Evolutionary conservation across 2,113 vertebrate genomes (phyloP), one percentile per base, ranked within the genome.

Genomic region (Conger conger): DNA sequence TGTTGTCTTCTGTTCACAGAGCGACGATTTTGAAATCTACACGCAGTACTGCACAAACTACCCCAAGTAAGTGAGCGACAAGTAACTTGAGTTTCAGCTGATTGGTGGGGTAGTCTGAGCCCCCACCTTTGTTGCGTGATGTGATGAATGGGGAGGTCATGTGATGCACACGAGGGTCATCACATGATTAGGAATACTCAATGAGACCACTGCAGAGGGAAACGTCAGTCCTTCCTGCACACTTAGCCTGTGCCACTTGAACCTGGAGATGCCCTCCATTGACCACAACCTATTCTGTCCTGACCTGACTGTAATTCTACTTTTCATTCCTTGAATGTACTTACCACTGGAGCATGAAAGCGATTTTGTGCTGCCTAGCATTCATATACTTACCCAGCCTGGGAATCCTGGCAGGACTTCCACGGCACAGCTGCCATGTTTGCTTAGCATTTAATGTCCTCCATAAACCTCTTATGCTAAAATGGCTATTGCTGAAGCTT

Each of bases 41-140:
- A 99, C 98, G 3, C 97, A 99, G 88, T 99, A 99, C 91, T 99
- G 98, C 93, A 99, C 96, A 91, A 99, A 99, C 94, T 99, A 99
- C 87, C 98, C 98, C n/a, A 99, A 98, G 98, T 99, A 94, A 96
- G 97, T 92, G 38, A 2, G 76, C 9, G 0, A 23, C 20, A 18
- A 35, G 23, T 33, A n/a, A 4, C 57, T 76, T 17, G 17, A 30
- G 7, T 37, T 50, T 77, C 36, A 73, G 1, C 38, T 15, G 30
- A 76, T 16, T 33, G 3, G n/a, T 30, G 73, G 73, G 27, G 9
- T 33, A 13, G 4, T 13, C 13, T 16, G 40, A 53, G 8, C 45
- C 45, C 45, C 45, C 45, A 13, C 45, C 1, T 50, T 50, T 13
- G 45, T n/a, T 27, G 18, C 11, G 23, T 27, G 57, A 63, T 63